phyloP scores from a whole-genome alignment of 2,888 invertebrate genomes.

The Sphaerophoria taeniata region DNA sequence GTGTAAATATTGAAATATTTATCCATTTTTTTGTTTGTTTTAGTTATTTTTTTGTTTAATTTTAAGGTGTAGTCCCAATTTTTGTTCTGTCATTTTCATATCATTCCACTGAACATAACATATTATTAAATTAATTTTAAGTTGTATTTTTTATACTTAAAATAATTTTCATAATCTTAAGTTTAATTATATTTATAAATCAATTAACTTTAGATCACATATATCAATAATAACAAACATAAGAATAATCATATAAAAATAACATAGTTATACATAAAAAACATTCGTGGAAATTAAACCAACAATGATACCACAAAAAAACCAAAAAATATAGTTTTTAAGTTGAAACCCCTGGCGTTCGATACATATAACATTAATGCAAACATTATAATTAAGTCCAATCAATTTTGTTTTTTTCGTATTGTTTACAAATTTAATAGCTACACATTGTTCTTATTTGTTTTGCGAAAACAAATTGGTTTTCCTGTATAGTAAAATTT shows the following conservation, averaged over 20 bases:
- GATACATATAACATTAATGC: conserved; percentile 44
- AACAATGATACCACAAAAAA: neutral
- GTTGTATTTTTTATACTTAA: neutral
- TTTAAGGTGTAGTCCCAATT: conserved; percentile 62
- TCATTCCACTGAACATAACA: conserved; percentile 54
- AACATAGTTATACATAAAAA: conserved; percentile 4
- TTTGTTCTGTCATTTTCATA: conserved; percentile 40
- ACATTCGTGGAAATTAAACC: too few relatives aligned
- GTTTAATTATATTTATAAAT: conserved; percentile 5
- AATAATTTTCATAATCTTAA: conserved; percentile 24
- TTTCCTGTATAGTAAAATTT: conserved; percentile 36
- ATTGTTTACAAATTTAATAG: conserved; percentile 39
- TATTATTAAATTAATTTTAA: neutral
- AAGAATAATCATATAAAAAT: conserved; percentile 22
- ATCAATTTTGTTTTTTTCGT: conserved; percentile 13
- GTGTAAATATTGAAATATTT: conserved; percentile 76
- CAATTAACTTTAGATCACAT: conserved; percentile 33
- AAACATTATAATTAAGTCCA: conserved; percentile 40
- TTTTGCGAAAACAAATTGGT: conserved; percentile 37
- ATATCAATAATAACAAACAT: conserved; percentile 27
- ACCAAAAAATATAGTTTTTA: conserved; percentile 37
- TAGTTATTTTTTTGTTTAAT: conserved; percentile 62
- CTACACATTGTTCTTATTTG: conserved; percentile 24
- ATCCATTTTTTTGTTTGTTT: conserved; percentile 63
- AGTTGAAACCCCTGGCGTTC: conserved; percentile 70